phyloP scores from a whole-genome alignment of 2,113 vertebrate genomes.

The Jacana jacana region DNA sequence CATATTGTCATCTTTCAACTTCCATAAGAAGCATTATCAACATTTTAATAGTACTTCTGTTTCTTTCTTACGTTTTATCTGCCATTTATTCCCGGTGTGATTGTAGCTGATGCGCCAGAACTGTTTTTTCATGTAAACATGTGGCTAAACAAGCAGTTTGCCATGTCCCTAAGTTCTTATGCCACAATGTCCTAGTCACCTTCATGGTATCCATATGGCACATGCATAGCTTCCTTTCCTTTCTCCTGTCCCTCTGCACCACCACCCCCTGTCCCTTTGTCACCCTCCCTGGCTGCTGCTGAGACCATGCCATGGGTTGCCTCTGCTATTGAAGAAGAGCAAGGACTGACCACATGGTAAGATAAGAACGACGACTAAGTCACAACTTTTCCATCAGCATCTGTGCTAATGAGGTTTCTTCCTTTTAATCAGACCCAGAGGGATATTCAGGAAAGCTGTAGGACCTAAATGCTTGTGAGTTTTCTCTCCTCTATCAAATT shows the following conservation, averaged over 20 bases:
- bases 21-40: not conserved
- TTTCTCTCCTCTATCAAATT: not conserved
- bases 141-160: not conserved
- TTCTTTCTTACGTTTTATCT: not conserved
- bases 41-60: not conserved
- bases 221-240: not conserved
- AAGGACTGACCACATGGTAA: not conserved
- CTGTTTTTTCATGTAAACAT: not conserved
- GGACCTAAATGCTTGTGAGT: not conserved
- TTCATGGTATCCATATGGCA: not conserved
- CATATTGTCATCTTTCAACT: not conserved
- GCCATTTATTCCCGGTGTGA: not conserved
- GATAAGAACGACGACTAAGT: not conserved
- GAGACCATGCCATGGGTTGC: fast-evolving
- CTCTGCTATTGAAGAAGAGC: not conserved
- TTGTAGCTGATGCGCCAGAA: not conserved
- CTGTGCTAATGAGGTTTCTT: not conserved
- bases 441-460: not conserved
- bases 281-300: not conserved
- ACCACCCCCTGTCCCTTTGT: not conserved
- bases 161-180: not conserved
- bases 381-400: not conserved
- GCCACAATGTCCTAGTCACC: not conserved
- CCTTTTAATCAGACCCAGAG: not conserved
- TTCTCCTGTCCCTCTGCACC: not conserved